Conservation (phyloP, 2,113 vertebrate species). For the Spea bombifrons region DNA sequence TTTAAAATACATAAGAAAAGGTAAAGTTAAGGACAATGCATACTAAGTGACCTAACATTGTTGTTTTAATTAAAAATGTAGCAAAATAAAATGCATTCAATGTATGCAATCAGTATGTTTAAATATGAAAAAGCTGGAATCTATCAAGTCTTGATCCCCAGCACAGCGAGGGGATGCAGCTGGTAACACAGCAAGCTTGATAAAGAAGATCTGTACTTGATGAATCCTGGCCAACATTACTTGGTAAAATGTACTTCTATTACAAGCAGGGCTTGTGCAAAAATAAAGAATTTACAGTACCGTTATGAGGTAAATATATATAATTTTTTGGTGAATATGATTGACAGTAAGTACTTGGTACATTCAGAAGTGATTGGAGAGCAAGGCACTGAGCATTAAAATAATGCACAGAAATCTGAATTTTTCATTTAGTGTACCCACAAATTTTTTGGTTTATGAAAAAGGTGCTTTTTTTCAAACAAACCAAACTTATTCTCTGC, state of each 20-base stretch:
- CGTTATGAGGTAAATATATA: not conserved
- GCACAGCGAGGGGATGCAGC: not conserved
- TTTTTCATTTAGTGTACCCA: too few species aligned
- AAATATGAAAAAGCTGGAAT: not conserved
- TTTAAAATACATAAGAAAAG: too few species aligned
- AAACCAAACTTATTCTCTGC: too few species aligned
- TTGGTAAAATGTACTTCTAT: not conserved
- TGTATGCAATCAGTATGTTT: not conserved
- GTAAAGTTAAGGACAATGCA: too few species aligned
- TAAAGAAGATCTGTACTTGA: not conserved
- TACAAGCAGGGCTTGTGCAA: not conserved
- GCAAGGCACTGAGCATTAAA: too few species aligned
- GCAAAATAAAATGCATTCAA: too few species aligned
- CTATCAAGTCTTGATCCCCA: not conserved
- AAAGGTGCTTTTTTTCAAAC: too few species aligned
- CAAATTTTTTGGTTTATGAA: too few species aligned
- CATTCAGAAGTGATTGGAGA: too few species aligned
- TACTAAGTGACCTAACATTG: too few species aligned
- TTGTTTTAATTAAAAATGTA: too few species aligned
- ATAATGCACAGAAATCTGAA: too few species aligned
- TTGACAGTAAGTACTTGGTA: not conserved
- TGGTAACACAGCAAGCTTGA: not conserved
- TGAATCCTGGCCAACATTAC: not conserved
- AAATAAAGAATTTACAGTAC: not conserved
- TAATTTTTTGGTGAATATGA: not conserved